phyloP scores from a whole-genome alignment of 1,140 invertebrate genomes.

The Halictus rubicundus region DNA sequence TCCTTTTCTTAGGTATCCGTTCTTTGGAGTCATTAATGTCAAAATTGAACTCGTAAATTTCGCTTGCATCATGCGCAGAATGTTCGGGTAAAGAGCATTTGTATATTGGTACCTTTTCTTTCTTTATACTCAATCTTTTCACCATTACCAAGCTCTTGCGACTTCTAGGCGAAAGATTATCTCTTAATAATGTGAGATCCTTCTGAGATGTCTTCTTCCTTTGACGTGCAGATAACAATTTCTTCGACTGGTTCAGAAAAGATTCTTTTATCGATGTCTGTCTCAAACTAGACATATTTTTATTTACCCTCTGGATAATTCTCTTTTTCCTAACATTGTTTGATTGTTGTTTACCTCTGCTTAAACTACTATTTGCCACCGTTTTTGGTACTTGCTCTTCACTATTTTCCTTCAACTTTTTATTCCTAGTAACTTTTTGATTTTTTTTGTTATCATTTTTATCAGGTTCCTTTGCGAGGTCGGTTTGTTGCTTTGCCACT shows the following conservation, averaged over 20 bases:
- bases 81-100: slow-evolving; percentile 21
- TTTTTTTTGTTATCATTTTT: neutral
- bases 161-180: neutral
- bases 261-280: slow-evolving; percentile 47
- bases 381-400: neutral
- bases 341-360: neutral
- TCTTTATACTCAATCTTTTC: neutral
- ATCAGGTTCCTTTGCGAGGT: neutral
- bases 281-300: neutral
- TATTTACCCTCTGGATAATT: too few species aligned
- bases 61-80: slow-evolving; percentile 3
- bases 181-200: slow-evolving; percentile 2
- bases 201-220: slow-evolving; percentile 34
- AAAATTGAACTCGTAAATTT: slow-evolving; percentile 59
- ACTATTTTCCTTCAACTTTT: neutral
- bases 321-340: neutral
- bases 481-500: neutral
- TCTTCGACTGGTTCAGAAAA: slow-evolving; percentile 16
- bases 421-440: neutral
- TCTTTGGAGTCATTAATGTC: slow-evolving; percentile 51
- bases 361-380: neutral
- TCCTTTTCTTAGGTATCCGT: slow-evolving; percentile 34
- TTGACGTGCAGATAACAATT: slow-evolving; percentile 23
- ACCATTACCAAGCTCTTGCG: slow-evolving; percentile 8
- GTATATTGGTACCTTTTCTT: slow-evolving; percentile 50